Percentiles rank a stretch among this genome's conserved stretches.
These are phyloP conservation scores for Eolophus roseicapilla DNA, from an alignment of 2,113 vertebrate species.

Conservation along the genomic window DNA sequence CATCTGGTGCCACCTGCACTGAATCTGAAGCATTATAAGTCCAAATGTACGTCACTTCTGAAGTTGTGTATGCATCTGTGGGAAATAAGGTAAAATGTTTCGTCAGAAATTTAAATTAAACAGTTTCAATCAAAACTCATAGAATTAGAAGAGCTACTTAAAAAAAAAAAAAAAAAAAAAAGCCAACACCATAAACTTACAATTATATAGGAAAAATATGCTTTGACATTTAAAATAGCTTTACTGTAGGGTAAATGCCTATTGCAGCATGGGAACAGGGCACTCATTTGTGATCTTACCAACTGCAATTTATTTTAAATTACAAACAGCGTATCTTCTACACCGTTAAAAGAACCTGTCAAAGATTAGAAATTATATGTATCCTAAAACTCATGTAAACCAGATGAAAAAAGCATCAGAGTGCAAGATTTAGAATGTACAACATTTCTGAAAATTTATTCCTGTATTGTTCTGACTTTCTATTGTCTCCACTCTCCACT, in stretches of 20 bases:
- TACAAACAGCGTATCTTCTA: neutral
- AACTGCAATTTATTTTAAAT: neutral
- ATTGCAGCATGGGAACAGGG: neutral
- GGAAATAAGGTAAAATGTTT: neutral
- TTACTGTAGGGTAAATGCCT: neutral
- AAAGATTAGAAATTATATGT: neutral
- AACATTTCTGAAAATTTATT: neutral
- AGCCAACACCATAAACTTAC: neutral
- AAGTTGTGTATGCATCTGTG: conserved; percentile 93
- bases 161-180: neutral
- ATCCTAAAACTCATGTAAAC: neutral
- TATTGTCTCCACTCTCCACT: neutral
- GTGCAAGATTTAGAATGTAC: neutral
- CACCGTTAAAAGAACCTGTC: neutral
- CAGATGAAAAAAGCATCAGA: neutral
- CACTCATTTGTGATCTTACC: neutral
- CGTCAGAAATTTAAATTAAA: neutral
- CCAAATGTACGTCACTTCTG: conserved; percentile 97
- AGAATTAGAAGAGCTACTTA: neutral
- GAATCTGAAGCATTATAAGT: conserved; percentile 91
- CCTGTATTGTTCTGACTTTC: neutral
- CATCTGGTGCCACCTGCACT: conserved; percentile 94
- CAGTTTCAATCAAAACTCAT: neutral
- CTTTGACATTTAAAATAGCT: neutral
- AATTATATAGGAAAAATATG: neutral